phyloP scores from a whole-genome alignment of 2,888 invertebrate species.

The Cyclophora albipunctata region DNA sequence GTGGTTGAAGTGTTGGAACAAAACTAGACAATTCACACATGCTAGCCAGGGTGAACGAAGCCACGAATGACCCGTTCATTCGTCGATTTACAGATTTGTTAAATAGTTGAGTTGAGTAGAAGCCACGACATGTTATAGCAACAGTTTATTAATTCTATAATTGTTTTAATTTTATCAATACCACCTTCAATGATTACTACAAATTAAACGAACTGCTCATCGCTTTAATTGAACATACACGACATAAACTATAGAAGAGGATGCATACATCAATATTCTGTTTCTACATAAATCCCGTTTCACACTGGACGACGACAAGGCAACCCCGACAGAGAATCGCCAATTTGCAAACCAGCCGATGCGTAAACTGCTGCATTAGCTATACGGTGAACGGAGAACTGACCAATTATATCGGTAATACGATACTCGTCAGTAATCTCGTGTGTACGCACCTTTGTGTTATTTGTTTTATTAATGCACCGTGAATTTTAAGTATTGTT shows the following conservation, averaged over 20 bases:
- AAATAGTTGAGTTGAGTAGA: neutral
- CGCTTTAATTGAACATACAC: neutral
- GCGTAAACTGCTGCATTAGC: constrained; percentile 69
- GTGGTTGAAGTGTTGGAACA: too few species aligned
- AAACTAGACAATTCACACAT: too few species aligned
- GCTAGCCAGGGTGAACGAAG: too few species aligned
- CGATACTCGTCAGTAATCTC: constrained; percentile 37
- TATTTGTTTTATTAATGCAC: constrained; percentile 31
- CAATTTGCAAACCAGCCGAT: constrained; percentile 69
- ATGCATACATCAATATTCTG: too few species aligned
- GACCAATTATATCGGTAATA: constrained; percentile 56
- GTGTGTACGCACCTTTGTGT: constrained; percentile 38
- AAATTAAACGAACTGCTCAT: neutral
- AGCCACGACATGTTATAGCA: neutral
- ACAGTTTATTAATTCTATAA: too few species aligned
- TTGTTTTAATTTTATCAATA: neutral
- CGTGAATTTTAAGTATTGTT: constrained; percentile 19
- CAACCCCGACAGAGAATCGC: constrained; percentile 59
- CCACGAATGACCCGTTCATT: too few species aligned
- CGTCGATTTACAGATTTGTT: too few species aligned
- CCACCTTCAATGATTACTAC: neutral
- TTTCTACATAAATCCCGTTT: constrained; percentile 25
- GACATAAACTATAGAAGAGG: too few species aligned
- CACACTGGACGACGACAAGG: constrained; percentile 39
- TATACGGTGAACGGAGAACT: constrained; percentile 40